Evolutionary conservation across 2,797 vertebrate species (phyloP), one percentile per base, ranked within the genome.

Genomic region (Holocentrus rufus): DNA sequence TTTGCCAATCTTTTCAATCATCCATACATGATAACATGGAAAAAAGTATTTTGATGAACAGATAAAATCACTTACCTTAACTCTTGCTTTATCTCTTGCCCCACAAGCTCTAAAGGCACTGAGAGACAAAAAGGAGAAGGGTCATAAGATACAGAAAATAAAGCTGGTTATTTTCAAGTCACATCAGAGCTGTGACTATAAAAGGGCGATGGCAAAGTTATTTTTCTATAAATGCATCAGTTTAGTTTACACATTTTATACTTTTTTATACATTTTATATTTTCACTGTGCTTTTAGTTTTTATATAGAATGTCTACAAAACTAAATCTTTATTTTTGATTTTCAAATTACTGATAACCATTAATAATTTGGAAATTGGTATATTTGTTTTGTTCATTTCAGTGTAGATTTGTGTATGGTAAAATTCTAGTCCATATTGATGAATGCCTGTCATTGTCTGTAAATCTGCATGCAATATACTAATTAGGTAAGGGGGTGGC

Each of bases 51-150:
- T 5, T 39, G 7, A 10, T 18, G 15, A 72, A 52, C 4, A 17
- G 1, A 7, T 13, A 6, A 23, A 14, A 60, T 47, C 2, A 73
- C 92, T 93, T 87, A 98, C 97, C 96, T 97, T 90, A 96, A 91
- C 72, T 99, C 91, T 92, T 93, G 97, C 95, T 97, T 98, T 92
- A 96, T 93, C 76, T 98, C 97, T 83, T 95, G 92, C 78, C 95
- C 95, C 62, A 93, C 89, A 58, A 94, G 88, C 83, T 99, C 98
- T 53, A 93, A 88, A 59, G 92, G 92, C 81, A 93, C 95, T 96
- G 86, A 27, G 68, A 42, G 55, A 1, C 61, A 31, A 78, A 25
- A 7, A 54, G 31, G 5, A 76, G 7, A 7, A 36, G 13, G 76
- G 55, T 36, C 27, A 49, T 47, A 11, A 14, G 10, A 42, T 11